Conservation (phyloP, 23 tunicate species). For the Ascidia mentula region DNA sequence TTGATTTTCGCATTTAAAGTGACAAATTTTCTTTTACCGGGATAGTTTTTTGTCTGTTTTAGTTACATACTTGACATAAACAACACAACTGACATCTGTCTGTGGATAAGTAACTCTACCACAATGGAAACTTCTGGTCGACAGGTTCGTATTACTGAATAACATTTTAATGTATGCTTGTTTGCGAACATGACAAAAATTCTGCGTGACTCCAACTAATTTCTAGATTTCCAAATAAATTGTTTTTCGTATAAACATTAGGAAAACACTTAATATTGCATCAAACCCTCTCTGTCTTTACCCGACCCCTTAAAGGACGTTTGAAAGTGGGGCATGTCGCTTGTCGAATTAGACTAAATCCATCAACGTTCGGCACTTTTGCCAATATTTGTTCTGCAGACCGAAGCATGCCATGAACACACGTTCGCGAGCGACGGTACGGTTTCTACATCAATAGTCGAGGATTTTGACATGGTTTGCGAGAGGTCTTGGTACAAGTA, state of each 20-base stretch:
- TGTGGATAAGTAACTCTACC: background rate
- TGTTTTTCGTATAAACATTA: no score
- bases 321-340: background rate
- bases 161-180: background rate
- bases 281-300: no score
- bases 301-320: background rate
- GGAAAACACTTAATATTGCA: no score
- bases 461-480: conserved; percentile 30
- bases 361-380: no score
- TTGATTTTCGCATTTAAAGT: no score
- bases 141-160: background rate
- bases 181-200: no score
- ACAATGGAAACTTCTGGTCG: background rate
- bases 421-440: background rate
- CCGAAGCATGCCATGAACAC: background rate
- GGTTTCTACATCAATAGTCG: conserved; percentile 8
- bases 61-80: no score
- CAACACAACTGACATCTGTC: background rate
- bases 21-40: no score
- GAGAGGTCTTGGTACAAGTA: conserved; percentile 2
- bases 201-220: no score
- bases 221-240: no score
- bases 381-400: background rate
- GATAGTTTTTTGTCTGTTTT: no score
- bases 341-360: background rate